These are phyloP conservation scores for Drosophila pseudoananassae DNA, from an alignment of 1,140 invertebrate species.

Conservation along the genomic window DNA sequence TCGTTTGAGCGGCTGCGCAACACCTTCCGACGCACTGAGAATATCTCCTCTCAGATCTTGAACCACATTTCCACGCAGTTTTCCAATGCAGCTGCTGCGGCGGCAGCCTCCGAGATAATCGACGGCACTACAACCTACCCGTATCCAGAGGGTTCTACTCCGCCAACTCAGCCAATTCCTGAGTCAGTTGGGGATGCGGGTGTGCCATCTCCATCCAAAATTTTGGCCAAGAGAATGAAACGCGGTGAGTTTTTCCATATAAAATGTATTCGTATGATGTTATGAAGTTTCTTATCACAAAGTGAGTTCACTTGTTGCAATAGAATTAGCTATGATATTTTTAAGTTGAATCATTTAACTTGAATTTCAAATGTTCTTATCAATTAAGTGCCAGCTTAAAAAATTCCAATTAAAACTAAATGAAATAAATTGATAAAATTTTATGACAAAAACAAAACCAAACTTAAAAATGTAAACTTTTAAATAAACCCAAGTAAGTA, in stretches of 20 bases:
- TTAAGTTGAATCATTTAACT: no score
- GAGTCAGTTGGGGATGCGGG: constrained; percentile 10
- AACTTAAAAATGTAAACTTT: background rate
- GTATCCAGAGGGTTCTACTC: constrained; percentile 37
- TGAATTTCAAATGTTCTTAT: no score
- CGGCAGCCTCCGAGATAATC: constrained; percentile 69
- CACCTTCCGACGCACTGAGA: constrained; percentile 79
- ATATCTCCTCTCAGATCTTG: constrained; percentile 71
- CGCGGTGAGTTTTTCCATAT: constrained; percentile 56
- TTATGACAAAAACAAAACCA: no score
- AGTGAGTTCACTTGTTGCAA: no score
- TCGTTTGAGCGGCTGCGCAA: constrained; percentile 77
- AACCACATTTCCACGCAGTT: constrained; percentile 73
- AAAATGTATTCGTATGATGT: background rate
- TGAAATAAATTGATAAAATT: no score
- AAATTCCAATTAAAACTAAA: no score
- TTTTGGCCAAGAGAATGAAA: constrained; percentile 55
- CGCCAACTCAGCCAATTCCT: constrained; percentile 4
- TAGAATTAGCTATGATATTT: no score
- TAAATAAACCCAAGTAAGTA: background rate
- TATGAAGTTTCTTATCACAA: no score
- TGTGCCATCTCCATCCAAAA: constrained; percentile 33
- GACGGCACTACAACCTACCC: constrained; percentile 68
- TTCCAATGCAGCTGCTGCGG: constrained; percentile 73
- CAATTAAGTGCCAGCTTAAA: no score